phyloP scores from a whole-genome alignment of 2,888 invertebrate species.

The Trichacis sp. region DNA sequence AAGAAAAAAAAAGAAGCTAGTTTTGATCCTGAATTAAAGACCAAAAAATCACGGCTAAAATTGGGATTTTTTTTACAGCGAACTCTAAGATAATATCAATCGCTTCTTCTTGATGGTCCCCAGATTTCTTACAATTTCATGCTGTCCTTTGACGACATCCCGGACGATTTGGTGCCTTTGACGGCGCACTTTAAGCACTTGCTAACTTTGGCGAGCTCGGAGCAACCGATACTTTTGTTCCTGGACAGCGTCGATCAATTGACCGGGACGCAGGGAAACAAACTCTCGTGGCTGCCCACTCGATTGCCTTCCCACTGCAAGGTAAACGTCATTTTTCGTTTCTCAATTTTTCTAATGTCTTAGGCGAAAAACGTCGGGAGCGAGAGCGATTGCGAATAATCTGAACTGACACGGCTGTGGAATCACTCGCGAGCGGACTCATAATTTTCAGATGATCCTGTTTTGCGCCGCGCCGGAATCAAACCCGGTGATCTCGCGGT shows the following conservation, averaged over 20 bases:
- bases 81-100: too few species aligned
- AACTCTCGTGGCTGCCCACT: slow-evolving; percentile 96
- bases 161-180: slow-evolving; percentile 94
- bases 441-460: slow-evolving; percentile 80
- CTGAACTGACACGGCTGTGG: background rate
- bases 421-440: background rate
- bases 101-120: too few species aligned
- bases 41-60: too few species aligned
- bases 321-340: slow-evolving; percentile 69
- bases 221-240: slow-evolving; percentile 90
- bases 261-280: slow-evolving; percentile 93
- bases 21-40: too few species aligned
- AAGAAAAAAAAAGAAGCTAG: too few species aligned
- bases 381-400: too few species aligned
- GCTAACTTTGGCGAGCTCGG: slow-evolving; percentile 82
- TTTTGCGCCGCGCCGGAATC: slow-evolving; percentile 90
- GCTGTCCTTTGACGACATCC: slow-evolving; percentile 92
- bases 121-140: slow-evolving; percentile 93
- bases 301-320: slow-evolving; percentile 90
- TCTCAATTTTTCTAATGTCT: too few species aligned
- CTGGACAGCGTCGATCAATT: slow-evolving; percentile 97
- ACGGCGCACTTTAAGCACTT: slow-evolving; percentile 97
- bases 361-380: background rate
- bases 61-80: too few species aligned
- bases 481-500: slow-evolving; percentile 87